phyloP scores from a whole-genome alignment of 2,888 invertebrate species.

The Thereva unica region DNA sequence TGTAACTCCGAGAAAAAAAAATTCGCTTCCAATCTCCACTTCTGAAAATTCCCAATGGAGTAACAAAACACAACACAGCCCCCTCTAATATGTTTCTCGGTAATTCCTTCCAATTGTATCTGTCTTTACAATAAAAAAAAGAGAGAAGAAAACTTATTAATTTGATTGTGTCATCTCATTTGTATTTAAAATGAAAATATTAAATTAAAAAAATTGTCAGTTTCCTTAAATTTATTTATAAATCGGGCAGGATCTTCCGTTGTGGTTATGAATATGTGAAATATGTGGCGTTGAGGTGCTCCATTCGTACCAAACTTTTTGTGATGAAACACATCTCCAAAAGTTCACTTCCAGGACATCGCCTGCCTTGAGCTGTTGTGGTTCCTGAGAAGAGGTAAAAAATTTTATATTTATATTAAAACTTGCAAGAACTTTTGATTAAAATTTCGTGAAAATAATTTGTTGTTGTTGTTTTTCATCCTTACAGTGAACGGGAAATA shows the following conservation, averaged over 20 bases:
- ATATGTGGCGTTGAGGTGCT: constrained; percentile 57
- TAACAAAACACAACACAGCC: too few relatives aligned
- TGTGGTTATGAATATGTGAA: constrained; percentile 52
- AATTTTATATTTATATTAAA: constrained; percentile 4
- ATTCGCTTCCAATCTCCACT: too few relatives aligned
- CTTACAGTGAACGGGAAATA: constrained; percentile 85
- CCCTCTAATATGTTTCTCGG: too few relatives aligned
- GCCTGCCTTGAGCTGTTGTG: constrained; percentile 66
- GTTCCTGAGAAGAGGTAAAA: constrained; percentile 48
- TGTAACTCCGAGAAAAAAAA: too few relatives aligned
- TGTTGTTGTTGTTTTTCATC: constrained; percentile 25
- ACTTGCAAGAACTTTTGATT: not conserved
- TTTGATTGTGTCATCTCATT: too few relatives aligned
- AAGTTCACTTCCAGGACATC: constrained; percentile 78
- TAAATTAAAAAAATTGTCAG: too few relatives aligned
- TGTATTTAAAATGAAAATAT: not conserved
- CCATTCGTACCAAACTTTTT: constrained; percentile 98
- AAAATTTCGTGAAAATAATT: constrained; percentile 29
- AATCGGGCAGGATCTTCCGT: constrained; percentile 50
- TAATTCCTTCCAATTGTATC: too few relatives aligned
- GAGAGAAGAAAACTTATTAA: too few relatives aligned
- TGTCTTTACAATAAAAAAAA: too few relatives aligned
- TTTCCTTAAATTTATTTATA: constrained; percentile 40
- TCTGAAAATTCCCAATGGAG: too few relatives aligned
- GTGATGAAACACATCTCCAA: constrained; percentile 79